phyloP scores from a whole-genome alignment of 2,113 vertebrate species.

The Passer montanus region DNA sequence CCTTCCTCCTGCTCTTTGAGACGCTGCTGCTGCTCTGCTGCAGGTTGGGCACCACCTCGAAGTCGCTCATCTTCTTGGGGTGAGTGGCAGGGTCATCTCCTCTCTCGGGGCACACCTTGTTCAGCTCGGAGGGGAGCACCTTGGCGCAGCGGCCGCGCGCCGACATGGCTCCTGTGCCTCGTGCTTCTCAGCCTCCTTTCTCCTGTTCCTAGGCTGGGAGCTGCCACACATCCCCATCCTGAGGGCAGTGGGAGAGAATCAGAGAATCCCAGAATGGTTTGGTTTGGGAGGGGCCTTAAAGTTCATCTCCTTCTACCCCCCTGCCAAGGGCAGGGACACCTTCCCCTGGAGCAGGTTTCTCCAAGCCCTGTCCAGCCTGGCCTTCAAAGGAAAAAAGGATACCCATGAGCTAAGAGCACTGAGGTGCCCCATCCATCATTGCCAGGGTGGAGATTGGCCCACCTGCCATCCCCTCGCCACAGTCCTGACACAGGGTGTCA shows the following conservation, averaged over 20 bases:
- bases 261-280: not conserved
- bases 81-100: not conserved
- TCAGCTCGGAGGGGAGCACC: conserved; percentile 13
- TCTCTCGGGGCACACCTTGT: conserved; percentile 35
- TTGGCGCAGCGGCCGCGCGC: not conserved
- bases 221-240: not conserved
- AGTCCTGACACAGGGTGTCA: not conserved
- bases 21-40: conserved; percentile 48
- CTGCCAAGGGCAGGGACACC: too few relatives aligned
- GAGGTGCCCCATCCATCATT: not conserved
- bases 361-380: rapidly evolving
- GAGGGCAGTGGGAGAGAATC: not conserved
- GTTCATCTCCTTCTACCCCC: not conserved
- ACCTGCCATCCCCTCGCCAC: rapidly evolving
- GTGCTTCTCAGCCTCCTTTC: not conserved
- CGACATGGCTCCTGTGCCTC: not conserved
- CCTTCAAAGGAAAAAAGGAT: not conserved
- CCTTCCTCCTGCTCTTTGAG: conserved; percentile 26
- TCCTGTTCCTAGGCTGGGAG: not conserved
- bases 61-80: conserved; percentile 4
- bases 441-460: not conserved
- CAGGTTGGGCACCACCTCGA: conserved; percentile 57
- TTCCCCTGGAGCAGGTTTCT: not conserved
- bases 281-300: not conserved
- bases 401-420: not conserved